phyloP scores from a whole-genome alignment of 92 coral and sea anemone genomes.

The Parazoanthus atlanticus region DNA sequence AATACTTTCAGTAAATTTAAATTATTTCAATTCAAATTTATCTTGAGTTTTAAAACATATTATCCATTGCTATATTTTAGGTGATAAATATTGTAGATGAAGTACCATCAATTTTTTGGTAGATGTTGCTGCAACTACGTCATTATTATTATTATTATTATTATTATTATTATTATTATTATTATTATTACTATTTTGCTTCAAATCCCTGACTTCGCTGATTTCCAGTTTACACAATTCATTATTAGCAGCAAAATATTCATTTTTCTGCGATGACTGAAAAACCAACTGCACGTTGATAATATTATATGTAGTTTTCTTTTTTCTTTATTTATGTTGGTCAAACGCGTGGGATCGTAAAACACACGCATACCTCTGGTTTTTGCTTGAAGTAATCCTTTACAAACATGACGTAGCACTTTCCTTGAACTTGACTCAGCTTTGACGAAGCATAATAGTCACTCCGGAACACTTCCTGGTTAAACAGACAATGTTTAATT shows the following conservation, averaged over 20 bases:
- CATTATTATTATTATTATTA: too few relatives aligned
- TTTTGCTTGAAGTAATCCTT: constrained; percentile 86
- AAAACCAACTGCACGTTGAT: background rate
- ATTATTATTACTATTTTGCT: background rate
- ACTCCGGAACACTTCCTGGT: constrained; percentile 94
- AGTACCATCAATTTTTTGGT: too few relatives aligned
- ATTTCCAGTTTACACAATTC: background rate
- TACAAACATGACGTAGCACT: constrained; percentile 91
- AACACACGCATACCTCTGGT: constrained; percentile 69
- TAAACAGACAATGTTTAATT: background rate
- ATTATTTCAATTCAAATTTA: too few relatives aligned
- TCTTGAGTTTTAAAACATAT: too few relatives aligned
- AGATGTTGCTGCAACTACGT: too few relatives aligned
- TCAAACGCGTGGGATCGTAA: background rate
- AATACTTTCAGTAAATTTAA: background rate
- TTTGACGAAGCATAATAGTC: constrained; percentile 77
- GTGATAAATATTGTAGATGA: too few relatives aligned
- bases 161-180: too few relatives aligned
- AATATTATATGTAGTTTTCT: too few relatives aligned
- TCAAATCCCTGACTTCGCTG: background rate
- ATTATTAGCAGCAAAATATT: background rate
- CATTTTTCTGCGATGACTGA: background rate
- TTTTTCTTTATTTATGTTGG: too few relatives aligned
- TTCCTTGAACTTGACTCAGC: constrained; percentile 80
- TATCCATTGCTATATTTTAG: too few relatives aligned